Conservation (phyloP, 2,113 vertebrate species). For the Pseudois nayaur region DNA sequence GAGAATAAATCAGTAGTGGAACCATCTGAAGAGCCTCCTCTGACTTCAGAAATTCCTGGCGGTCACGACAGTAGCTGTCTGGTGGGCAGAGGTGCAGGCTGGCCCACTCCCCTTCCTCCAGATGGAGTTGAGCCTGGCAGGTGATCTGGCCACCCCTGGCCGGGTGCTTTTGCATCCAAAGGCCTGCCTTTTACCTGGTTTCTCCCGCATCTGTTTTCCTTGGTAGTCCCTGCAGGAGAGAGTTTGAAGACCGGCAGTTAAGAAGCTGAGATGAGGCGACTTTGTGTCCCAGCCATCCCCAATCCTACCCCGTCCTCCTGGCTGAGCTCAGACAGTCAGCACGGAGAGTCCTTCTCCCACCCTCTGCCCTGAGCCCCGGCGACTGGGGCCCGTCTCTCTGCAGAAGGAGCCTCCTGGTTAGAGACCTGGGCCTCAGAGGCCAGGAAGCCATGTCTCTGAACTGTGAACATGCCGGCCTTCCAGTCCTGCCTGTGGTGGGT, state of each 20-base stretch:
- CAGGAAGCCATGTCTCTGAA: neutral
- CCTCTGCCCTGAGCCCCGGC: neutral
- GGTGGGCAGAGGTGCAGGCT: neutral
- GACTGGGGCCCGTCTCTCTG: rapidly evolving
- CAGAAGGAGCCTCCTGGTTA: neutral
- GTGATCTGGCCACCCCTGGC: rapidly evolving
- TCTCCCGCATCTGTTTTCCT: neutral
- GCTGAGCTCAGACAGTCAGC: rapidly evolving
- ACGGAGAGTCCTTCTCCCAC: neutral
- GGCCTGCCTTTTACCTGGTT: neutral
- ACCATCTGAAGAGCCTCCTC: neutral
- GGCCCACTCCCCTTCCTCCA: neutral
- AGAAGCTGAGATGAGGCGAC: neutral
- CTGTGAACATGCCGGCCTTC: neutral
- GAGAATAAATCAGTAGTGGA: rapidly evolving
- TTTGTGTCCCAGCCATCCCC: neutral
- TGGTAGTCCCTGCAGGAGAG: neutral
- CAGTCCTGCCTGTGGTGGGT: neutral
- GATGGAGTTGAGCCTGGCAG: rapidly evolving
- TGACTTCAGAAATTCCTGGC: neutral
- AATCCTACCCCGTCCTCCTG: neutral
- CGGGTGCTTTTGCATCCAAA: rapidly evolving
- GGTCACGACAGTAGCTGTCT: rapidly evolving
- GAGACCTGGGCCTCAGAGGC: neutral
- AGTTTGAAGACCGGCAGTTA: neutral